Evolutionary conservation across 1,140 invertebrate genomes (phyloP).

Genomic region (Matsumurasca onukii): DNA sequence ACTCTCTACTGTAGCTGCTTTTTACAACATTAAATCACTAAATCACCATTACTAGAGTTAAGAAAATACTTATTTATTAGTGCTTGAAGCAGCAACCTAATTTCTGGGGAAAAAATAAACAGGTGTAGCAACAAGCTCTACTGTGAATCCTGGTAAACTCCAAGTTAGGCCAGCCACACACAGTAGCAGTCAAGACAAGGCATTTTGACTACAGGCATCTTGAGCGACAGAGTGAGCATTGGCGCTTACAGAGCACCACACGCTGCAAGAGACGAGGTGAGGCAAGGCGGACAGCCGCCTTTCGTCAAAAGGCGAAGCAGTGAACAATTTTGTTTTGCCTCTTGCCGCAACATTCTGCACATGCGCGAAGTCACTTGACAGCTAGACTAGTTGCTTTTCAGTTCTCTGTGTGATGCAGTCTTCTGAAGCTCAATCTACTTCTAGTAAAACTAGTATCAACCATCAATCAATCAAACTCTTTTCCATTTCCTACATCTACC

Average conservation of each 20-base stretch:
- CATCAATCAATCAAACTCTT: neutral
- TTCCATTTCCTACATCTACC: neutral
- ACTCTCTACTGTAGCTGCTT: no score
- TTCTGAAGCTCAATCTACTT: neutral
- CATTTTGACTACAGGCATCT: constrained; percentile 3
- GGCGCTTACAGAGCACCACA: constrained; percentile 12
- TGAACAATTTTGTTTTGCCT: neutral
- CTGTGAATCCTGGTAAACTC: no score
- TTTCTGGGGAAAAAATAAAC: no score
- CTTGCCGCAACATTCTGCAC: neutral
- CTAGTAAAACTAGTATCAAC: neutral
- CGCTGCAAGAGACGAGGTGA: constrained; percentile 3
- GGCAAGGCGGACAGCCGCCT: neutral
- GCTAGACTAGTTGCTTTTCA: neutral
- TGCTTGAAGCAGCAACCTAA: no score
- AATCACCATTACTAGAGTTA: no score
- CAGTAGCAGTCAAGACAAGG: no score
- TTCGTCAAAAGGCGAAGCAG: constrained; percentile 12
- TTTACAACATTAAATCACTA: no score
- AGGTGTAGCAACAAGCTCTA: no score
- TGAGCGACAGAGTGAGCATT: constrained; percentile 2
- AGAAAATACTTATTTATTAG: no score
- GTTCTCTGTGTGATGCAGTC: neutral
- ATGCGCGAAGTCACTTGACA: neutral
- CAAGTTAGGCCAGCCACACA: no score